A percentile compares a stretch with the other conserved stretches of the same genome.
Conservation (phyloP, 2,888 invertebrate genomes). For the Andrena hattorfiana region DNA sequence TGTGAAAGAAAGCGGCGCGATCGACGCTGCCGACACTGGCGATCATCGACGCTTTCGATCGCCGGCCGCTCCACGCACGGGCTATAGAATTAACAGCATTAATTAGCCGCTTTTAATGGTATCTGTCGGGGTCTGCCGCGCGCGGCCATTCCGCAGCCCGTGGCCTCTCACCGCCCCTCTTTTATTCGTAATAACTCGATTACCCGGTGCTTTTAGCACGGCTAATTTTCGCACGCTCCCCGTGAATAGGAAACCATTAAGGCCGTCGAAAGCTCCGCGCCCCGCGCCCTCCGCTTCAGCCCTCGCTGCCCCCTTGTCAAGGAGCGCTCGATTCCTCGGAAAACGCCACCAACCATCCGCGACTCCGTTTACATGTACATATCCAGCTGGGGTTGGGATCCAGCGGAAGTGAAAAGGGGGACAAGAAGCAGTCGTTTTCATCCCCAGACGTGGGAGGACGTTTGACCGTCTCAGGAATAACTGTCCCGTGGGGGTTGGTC, state of each 20-base stretch:
- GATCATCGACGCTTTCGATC: conserved; percentile 22
- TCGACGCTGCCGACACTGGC: too few species aligned
- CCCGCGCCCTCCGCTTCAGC: neutral
- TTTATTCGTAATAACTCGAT: conserved; percentile 80
- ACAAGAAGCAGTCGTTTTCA: neutral
- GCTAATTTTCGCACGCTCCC: conserved; percentile 72
- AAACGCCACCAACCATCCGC: too few species aligned
- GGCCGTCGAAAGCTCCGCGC: conserved; percentile 52
- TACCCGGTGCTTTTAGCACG: conserved; percentile 78
- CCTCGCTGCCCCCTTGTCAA: conserved; percentile 2
- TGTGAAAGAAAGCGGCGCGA: neutral
- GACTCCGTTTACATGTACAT: too few species aligned
- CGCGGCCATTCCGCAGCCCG: conserved; percentile 54
- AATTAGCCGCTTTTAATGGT: conserved; percentile 81
- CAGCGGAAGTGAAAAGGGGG: neutral
- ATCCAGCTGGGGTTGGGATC: neutral
- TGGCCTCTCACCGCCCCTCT: conserved; percentile 64
- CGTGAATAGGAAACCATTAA: conserved; percentile 70
- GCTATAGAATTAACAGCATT: conserved; percentile 79
- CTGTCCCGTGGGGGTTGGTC: conserved; percentile 21
- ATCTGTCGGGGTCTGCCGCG: conserved; percentile 43
- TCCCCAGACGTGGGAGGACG: neutral
- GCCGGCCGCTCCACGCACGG: conserved; percentile 49
- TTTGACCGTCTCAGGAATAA: conserved; percentile 4
- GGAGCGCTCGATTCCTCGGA: conserved; percentile 17